Evolutionary conservation across 2,797 vertebrate genomes (phyloP).

Genomic region (Brachymystax lenok): DNA sequence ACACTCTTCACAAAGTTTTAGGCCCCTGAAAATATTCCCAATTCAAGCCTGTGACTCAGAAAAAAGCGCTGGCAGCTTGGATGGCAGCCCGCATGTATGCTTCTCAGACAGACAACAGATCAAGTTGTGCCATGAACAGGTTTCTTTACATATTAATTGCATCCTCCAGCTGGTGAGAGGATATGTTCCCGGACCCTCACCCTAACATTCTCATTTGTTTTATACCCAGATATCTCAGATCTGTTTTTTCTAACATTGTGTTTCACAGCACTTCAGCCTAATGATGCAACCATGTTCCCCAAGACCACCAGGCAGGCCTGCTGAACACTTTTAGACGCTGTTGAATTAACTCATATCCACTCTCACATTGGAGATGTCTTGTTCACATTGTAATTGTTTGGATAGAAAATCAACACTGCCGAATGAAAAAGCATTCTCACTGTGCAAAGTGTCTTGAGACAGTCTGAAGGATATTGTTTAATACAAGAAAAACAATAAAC

Average conservation of each 20-base stretch:
- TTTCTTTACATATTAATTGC: constrained; percentile 75
- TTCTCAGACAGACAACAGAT: constrained; percentile 44
- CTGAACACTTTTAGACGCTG: background rate
- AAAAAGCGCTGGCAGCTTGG: constrained; percentile 45
- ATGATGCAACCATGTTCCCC: constrained; percentile 1
- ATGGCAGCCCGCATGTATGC: constrained; percentile 28
- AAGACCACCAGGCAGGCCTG: background rate
- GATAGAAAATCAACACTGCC: background rate
- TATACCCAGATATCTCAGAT: constrained; percentile 54
- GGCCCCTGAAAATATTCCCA: constrained; percentile 14
- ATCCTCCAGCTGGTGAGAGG: constrained; percentile 62
- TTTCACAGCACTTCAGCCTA: constrained; percentile 16
- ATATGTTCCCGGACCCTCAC: constrained; percentile 48
- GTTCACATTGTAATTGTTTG: background rate
- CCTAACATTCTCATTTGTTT: constrained; percentile 65
- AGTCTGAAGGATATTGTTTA: background rate
- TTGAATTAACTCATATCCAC: background rate
- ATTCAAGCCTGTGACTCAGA: constrained; percentile 23
- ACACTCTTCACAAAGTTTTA: background rate
- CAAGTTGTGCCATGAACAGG: constrained; percentile 60
- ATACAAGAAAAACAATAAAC: background rate
- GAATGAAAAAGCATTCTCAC: background rate
- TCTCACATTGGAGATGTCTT: background rate
- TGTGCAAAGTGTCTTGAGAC: background rate
- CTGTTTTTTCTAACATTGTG: constrained; percentile 41